Evolutionary conservation across 2,888 invertebrate genomes (phyloP).

Genomic region (Dynastes maya): DNA sequence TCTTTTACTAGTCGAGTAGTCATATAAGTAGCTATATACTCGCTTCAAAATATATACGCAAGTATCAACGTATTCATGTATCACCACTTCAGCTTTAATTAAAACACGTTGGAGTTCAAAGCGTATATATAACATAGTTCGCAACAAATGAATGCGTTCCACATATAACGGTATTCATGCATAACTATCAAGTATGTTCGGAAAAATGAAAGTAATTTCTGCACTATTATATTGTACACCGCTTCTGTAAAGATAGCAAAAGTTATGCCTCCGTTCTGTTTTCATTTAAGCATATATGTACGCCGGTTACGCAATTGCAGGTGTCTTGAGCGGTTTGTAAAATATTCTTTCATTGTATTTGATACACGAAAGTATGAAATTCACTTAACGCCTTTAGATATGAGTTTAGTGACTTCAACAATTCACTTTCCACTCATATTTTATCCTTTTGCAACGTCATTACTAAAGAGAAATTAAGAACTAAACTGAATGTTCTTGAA

Average conservation of each 20-base stretch:
- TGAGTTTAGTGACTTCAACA: no score
- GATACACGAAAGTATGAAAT: background rate
- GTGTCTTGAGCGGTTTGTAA: slow-evolving; percentile 8
- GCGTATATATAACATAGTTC: slow-evolving; percentile 23
- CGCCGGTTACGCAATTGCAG: slow-evolving; percentile 8
- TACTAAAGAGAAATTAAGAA: no score
- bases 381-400: background rate
- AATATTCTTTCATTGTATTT: background rate
- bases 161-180: slow-evolving; percentile 38
- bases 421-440: no score
- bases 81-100: slow-evolving; percentile 17
- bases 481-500: no score
- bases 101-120: slow-evolving; percentile 38
- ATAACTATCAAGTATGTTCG: slow-evolving; percentile 28
- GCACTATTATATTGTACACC: slow-evolving; percentile 28
- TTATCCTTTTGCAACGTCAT: no score
- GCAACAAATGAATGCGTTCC: slow-evolving; percentile 43
- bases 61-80: background rate
- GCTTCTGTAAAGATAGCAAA: slow-evolving; percentile 45
- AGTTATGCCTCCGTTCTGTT: slow-evolving; percentile 30
- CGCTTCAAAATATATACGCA: background rate
- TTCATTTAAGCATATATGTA: slow-evolving; percentile 28
- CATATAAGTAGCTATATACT: background rate
- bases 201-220: slow-evolving; percentile 46
- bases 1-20: background rate